Percentiles rank a stretch among this genome's conserved stretches.
Conservation (phyloP, 2,797 vertebrate genomes). For the Chaenodraco wilsoni region DNA sequence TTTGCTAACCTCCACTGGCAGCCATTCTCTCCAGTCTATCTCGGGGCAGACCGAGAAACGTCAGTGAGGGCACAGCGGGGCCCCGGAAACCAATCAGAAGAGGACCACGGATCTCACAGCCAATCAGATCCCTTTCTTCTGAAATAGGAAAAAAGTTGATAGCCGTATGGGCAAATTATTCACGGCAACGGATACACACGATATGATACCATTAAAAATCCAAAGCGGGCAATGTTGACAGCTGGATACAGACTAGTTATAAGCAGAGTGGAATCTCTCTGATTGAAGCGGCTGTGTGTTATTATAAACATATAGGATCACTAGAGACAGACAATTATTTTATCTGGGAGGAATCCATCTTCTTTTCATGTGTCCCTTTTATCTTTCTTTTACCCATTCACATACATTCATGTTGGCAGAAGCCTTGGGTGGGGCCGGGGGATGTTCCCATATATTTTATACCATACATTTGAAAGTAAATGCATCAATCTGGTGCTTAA, state of each 20-base stretch:
- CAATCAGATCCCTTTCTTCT: constrained; percentile 65
- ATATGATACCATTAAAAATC: neutral
- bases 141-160: constrained; percentile 53
- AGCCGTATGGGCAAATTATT: constrained; percentile 21
- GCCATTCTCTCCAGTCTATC: constrained; percentile 88
- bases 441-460: too few species aligned
- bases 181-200: constrained; percentile 1
- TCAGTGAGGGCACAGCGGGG: constrained; percentile 69
- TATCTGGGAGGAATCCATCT: neutral
- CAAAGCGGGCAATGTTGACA: neutral
- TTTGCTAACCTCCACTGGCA: constrained; percentile 88
- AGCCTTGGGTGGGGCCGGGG: too few species aligned
- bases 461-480: too few species aligned
- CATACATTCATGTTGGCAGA: too few species aligned
- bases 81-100: constrained; percentile 86
- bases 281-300: neutral
- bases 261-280: neutral
- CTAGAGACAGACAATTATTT: too few species aligned
- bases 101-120: constrained; percentile 33
- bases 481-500: too few species aligned
- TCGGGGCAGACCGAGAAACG: constrained; percentile 81
- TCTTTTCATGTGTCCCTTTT: neutral
- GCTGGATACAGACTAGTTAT: neutral
- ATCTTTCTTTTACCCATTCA: too few species aligned
- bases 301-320: neutral